These are phyloP conservation scores for Cephus nigrinus DNA, from an alignment of 2,888 invertebrate genomes.

Conservation along the genomic window DNA sequence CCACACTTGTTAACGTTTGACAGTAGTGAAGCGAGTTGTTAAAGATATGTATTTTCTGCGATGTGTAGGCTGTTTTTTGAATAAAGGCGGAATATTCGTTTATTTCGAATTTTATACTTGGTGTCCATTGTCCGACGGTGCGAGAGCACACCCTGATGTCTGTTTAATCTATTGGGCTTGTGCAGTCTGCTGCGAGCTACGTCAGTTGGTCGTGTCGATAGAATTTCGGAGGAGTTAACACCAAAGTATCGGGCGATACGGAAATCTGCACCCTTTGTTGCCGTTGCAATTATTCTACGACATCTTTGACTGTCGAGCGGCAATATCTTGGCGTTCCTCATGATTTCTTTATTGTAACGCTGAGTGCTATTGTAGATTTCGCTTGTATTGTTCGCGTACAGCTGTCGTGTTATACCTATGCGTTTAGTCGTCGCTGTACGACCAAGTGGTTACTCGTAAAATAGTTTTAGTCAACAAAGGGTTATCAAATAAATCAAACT, in stretches of 20 bases:
- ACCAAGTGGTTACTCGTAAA: not conserved
- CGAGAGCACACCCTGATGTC: not conserved
- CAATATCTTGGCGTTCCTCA: not conserved
- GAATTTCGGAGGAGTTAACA: not conserved
- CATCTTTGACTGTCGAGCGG: not conserved
- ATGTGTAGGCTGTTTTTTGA: constrained; percentile 39
- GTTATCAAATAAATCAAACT: not conserved
- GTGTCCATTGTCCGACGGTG: not conserved
- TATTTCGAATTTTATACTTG: constrained; percentile 34
- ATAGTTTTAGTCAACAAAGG: not conserved
- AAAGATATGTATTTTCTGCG: constrained; percentile 46
- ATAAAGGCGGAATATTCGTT: constrained; percentile 35
- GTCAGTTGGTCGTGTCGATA: not conserved
- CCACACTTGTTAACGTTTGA: constrained; percentile 47
- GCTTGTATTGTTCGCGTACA: not conserved
- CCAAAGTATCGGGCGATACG: not conserved
- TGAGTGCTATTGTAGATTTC: not conserved
- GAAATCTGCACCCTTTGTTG: not conserved
- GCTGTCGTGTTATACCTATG: not conserved
- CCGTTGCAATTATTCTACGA: not conserved
- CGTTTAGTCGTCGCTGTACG: not conserved
- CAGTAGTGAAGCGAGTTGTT: constrained; percentile 41
- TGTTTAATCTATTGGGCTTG: not conserved
- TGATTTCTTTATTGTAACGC: not conserved
- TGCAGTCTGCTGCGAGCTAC: not conserved